phyloP scores from a whole-genome alignment of 1,140 invertebrate species.

The Vanessa tameamea region DNA sequence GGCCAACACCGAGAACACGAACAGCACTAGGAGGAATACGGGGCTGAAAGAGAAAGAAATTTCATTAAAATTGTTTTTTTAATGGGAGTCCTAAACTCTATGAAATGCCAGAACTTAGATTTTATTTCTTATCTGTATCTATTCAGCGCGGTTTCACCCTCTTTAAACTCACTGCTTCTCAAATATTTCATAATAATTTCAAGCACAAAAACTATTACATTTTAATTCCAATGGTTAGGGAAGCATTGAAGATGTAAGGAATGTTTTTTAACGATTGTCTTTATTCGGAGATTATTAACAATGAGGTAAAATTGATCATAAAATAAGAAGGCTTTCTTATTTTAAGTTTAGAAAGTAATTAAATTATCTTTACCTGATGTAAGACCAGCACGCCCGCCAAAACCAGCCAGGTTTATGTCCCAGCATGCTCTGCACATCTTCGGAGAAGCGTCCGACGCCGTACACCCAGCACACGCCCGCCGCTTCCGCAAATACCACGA shows the following conservation, averaged over 20 bases:
- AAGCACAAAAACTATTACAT: too few species aligned
- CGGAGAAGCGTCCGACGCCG: conserved; percentile 92
- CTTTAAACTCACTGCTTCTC: too few species aligned
- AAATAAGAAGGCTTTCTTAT: background rate
- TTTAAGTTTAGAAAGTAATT: background rate
- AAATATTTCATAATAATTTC: too few species aligned
- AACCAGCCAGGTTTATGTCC: conserved; percentile 93
- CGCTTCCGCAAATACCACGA: conserved; percentile 97
- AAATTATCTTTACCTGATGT: conserved; percentile 83
- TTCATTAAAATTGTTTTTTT: too few species aligned
- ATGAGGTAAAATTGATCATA: background rate
- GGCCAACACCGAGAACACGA: conserved; percentile 92
- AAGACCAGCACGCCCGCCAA: conserved; percentile 96
- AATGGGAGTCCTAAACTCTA: too few species aligned
- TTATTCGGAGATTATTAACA: background rate
- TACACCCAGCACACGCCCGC: conserved; percentile 99
- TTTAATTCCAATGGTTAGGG: too few species aligned
- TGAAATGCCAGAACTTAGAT: too few species aligned
- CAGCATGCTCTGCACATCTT: conserved; percentile 95
- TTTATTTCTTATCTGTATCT: too few species aligned
- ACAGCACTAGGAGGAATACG: conserved; percentile 87
- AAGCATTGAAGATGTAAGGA: too few species aligned
- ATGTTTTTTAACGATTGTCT: too few species aligned
- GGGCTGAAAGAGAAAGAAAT: conserved; percentile 47
- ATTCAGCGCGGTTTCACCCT: too few species aligned